Conservation (phyloP, 2,113 vertebrate genomes). For the Rhinopomastus cyanomelas region DNA sequence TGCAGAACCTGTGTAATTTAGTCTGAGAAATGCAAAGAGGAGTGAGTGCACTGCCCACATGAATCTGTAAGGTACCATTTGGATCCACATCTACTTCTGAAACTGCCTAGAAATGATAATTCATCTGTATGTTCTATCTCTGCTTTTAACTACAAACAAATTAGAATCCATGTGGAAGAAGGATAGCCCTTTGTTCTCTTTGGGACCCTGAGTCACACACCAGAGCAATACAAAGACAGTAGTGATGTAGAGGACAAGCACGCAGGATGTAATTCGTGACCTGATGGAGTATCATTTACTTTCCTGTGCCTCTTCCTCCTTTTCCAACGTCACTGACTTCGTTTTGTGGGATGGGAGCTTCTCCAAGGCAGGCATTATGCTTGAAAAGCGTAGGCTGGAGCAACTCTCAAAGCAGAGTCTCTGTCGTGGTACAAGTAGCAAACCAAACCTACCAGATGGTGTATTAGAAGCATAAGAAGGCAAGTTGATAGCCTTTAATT, state of each 20-base stretch:
- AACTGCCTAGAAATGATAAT: not conserved
- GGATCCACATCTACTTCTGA: not conserved
- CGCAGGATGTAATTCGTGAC: not conserved
- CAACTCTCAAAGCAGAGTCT: not conserved
- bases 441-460: not conserved
- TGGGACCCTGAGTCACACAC: not conserved
- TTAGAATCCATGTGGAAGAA: not conserved
- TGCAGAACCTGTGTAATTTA: not conserved
- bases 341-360: not conserved
- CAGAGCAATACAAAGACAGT: not conserved
- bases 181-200: not conserved
- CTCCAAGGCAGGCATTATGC: not conserved
- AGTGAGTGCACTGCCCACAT: too few species aligned
- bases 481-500: not conserved
- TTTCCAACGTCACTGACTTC: not conserved
- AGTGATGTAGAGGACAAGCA: not conserved
- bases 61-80: not conserved
- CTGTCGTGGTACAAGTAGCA: not conserved
- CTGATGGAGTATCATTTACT: not conserved
- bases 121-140: not conserved
- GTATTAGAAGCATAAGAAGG: not conserved
- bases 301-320: not conserved
- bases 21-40: not conserved
- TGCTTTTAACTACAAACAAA: not conserved
- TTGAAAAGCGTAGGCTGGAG: not conserved